Conservation (phyloP, 2,888 invertebrate genomes). For the Terebella lapidaria region DNA sequence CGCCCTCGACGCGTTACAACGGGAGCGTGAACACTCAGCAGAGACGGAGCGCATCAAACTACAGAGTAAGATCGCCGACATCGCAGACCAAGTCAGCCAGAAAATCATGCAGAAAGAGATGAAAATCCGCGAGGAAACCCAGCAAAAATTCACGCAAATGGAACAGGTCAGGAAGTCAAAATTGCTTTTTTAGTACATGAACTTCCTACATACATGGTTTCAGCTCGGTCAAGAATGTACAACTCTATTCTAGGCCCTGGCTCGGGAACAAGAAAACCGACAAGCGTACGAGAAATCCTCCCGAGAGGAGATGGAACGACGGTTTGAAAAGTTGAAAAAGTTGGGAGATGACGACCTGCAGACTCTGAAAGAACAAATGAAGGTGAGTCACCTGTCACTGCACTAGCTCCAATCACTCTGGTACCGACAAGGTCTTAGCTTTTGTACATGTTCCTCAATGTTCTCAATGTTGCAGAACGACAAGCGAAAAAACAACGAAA, state of each 20-base stretch:
- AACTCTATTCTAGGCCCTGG: conserved; percentile 12
- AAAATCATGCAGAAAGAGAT: conserved; percentile 45
- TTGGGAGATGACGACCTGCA: conserved; percentile 35
- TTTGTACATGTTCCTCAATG: too few species aligned
- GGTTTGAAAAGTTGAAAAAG: conserved; percentile 38
- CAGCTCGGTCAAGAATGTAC: neutral
- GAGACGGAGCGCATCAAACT: conserved; percentile 43
- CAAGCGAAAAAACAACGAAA: conserved; percentile 40
- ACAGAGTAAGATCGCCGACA: conserved; percentile 40
- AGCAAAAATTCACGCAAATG: conserved; percentile 39
- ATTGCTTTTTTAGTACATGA: neutral
- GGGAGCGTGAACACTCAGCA: conserved; percentile 43
- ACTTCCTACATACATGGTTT: neutral
- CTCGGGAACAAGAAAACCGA: conserved; percentile 36
- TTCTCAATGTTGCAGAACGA: conserved; percentile 44
- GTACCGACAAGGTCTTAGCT: too few species aligned
- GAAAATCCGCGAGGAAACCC: conserved; percentile 47
- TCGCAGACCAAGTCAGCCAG: conserved; percentile 47
- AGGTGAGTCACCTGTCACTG: conserved; percentile 24
- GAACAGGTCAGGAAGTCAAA: conserved; percentile 38
- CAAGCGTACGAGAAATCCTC: conserved; percentile 37
- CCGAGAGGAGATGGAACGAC: conserved; percentile 38
- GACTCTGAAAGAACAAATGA: conserved; percentile 33
- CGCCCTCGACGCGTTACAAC: conserved; percentile 40
- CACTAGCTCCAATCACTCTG: too few species aligned